phyloP scores from a whole-genome alignment of 53 echinoderm and acorn worm species.

The Glandiceps talaboti region DNA sequence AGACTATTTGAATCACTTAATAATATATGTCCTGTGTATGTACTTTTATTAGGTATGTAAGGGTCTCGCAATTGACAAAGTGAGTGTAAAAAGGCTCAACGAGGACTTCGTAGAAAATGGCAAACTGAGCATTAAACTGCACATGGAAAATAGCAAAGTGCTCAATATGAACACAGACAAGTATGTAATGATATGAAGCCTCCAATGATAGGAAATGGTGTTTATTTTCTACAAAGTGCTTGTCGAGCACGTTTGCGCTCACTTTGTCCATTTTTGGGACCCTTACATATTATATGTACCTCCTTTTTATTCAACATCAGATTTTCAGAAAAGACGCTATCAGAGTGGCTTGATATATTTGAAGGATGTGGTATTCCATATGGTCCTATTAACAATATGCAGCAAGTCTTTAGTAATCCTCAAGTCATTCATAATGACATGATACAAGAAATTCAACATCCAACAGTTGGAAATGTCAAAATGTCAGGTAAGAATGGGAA shows the following conservation, averaged over 20 bases:
- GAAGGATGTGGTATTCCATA: conserved; percentile 69
- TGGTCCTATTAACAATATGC: conserved; percentile 68
- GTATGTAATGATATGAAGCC: too few species aligned
- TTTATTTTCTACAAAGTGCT: neutral
- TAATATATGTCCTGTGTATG: too few species aligned
- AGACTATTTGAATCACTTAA: too few species aligned
- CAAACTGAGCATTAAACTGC: too few species aligned
- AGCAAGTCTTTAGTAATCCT: conserved; percentile 68
- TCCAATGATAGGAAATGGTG: neutral
- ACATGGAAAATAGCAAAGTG: too few species aligned
- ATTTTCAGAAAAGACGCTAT: conserved; percentile 41
- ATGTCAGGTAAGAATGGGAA: conserved; percentile 79
- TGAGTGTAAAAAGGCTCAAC: too few species aligned
- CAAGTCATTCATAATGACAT: conserved; percentile 82
- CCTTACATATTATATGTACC: too few species aligned
- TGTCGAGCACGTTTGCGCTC: neutral
- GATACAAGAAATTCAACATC: conserved; percentile 64
- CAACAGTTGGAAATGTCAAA: conserved; percentile 42
- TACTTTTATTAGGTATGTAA: too few species aligned
- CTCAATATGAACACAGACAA: too few species aligned
- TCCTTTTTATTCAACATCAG: too few species aligned
- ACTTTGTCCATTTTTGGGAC: neutral
- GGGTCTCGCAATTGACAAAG: too few species aligned
- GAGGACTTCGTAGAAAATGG: too few species aligned
- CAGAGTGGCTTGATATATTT: conserved; percentile 58